Evolutionary conservation across 1,140 invertebrate species (phyloP).

Genomic region (Araneus ventricosus): DNA sequence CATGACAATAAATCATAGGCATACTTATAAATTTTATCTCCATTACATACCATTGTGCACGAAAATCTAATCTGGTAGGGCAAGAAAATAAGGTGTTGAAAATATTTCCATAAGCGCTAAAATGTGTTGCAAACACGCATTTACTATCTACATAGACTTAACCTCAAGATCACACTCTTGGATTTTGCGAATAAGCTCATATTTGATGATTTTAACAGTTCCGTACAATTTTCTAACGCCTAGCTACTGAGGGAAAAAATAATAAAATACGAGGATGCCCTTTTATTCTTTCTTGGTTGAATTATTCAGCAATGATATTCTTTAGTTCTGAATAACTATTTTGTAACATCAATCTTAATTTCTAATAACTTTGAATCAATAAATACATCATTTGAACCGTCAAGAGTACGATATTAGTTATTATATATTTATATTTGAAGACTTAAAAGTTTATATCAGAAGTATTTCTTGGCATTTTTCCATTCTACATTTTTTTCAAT

Average conservation of each 20-base stretch:
- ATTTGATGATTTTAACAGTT: constrained; percentile 48
- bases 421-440: no score
- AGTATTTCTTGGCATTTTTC: no score
- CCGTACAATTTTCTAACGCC: constrained; percentile 14
- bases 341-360: no score
- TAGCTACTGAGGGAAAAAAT: constrained; percentile 41
- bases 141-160: constrained; percentile 73
- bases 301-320: neutral
- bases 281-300: neutral
- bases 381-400: no score
- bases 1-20: constrained; percentile 68
- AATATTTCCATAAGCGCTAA: constrained; percentile 72
- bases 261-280: no score
- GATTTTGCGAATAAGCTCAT: constrained; percentile 10
- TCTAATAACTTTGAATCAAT: no score
- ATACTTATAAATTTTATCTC: constrained; percentile 63
- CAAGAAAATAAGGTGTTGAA: constrained; percentile 69
- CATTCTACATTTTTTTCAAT: no score
- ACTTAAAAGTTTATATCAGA: no score
- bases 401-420: no score
- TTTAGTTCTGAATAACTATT: neutral
- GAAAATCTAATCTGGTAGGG: constrained; percentile 60
- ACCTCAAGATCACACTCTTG: constrained; percentile 50
- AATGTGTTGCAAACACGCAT: constrained; percentile 49
- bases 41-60: constrained; percentile 62